Evolutionary conservation across 2,113 vertebrate species (phyloP).

Genomic region (Daphoenositta chrysoptera): DNA sequence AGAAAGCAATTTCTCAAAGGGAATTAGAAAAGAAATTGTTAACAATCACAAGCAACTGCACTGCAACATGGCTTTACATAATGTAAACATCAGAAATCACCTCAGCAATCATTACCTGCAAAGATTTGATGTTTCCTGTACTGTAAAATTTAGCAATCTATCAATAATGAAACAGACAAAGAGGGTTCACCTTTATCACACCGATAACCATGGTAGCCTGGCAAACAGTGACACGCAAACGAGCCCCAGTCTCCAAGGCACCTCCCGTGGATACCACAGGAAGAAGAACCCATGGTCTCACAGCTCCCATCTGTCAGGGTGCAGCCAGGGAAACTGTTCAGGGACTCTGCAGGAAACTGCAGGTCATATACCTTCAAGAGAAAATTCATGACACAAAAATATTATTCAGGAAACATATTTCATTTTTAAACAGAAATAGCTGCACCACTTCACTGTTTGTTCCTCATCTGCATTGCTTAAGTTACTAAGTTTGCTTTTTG

Average conservation of each 20-base stretch:
- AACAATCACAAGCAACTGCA: not conserved
- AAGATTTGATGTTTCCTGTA: not conserved
- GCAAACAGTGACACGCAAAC: conserved; percentile 82
- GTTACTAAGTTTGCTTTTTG: not conserved
- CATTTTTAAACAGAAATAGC: not conserved
- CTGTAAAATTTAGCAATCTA: not conserved
- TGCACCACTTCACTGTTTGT: not conserved
- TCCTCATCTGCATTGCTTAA: not conserved
- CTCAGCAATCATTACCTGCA: not conserved
- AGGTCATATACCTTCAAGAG: conserved; percentile 79
- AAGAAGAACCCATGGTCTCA: conserved; percentile 79
- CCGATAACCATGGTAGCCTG: conserved; percentile 78
- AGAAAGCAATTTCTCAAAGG: not conserved
- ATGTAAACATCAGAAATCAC: not conserved
- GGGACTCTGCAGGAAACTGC: conserved; percentile 80
- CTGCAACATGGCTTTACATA: not conserved
- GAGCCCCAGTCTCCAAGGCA: conserved; percentile 85
- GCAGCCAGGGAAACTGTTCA: conserved; percentile 83
- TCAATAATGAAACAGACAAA: not conserved
- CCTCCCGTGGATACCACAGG: conserved; percentile 78
- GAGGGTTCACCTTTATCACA: conserved; percentile 81
- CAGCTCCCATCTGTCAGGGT: conserved; percentile 80
- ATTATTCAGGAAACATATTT: not conserved
- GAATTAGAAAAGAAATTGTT: not conserved
- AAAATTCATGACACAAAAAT: not conserved